These are phyloP conservation scores for Chlorops oryzae DNA, from an alignment of 1,140 invertebrate genomes.

Conservation along the genomic window DNA sequence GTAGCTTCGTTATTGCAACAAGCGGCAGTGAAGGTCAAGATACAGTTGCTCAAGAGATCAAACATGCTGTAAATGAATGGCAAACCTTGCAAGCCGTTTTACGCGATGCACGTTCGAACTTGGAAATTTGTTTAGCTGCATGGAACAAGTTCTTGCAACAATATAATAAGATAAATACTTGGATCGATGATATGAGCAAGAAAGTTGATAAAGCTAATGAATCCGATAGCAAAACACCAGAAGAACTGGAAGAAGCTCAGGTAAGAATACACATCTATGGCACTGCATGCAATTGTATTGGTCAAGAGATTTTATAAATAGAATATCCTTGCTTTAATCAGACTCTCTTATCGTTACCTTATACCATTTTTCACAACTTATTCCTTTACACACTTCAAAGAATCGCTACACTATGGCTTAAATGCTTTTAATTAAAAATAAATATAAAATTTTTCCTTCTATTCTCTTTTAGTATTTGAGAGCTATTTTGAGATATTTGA, in stretches of 20 bases:
- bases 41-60: constrained; percentile 73
- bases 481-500: background rate
- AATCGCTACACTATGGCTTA: background rate
- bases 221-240: constrained; percentile 71
- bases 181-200: constrained; percentile 68
- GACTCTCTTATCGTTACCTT: too few relatives aligned
- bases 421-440: background rate
- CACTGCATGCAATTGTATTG: constrained; percentile 3
- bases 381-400: too few relatives aligned
- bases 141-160: constrained; percentile 82
- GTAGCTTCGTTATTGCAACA: constrained; percentile 70
- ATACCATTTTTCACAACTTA: too few relatives aligned
- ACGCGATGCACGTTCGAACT: constrained; percentile 67
- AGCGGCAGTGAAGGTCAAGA: constrained; percentile 83
- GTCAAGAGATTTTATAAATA: too few relatives aligned
- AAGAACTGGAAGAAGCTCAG: constrained; percentile 71
- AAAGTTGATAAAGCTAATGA: constrained; percentile 61
- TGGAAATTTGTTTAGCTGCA: constrained; percentile 73
- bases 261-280: constrained; percentile 44
- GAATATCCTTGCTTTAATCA: too few relatives aligned
- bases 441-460: background rate
- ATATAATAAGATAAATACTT: constrained; percentile 68
- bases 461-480: background rate
- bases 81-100: constrained; percentile 76
- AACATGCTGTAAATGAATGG: constrained; percentile 80